These are phyloP conservation scores for Triplophysa siluroides DNA, from an alignment of 2,113 vertebrate genomes.

Conservation along the genomic window DNA sequence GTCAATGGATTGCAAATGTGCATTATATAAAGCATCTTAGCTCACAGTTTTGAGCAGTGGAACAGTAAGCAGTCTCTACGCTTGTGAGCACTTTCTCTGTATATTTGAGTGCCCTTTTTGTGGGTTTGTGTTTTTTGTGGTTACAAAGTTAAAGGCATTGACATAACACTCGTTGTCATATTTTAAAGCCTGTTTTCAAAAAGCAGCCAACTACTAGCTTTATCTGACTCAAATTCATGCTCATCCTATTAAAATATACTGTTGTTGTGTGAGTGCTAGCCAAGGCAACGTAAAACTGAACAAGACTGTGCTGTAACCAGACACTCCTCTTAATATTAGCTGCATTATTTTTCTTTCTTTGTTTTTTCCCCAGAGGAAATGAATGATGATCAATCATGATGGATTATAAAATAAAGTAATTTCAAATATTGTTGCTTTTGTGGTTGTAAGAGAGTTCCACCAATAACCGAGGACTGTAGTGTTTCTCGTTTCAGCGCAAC, in stretches of 20 bases:
- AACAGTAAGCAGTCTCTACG: slow-evolving; percentile 18
- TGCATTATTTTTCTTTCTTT: slow-evolving; percentile 43
- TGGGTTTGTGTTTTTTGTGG: slow-evolving; percentile 32
- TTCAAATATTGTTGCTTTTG: neutral
- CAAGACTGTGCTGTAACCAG: slow-evolving; percentile 19
- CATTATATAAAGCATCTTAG: slow-evolving; percentile 39
- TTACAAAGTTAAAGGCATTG: slow-evolving; percentile 1
- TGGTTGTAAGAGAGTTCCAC: neutral
- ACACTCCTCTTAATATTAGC: neutral
- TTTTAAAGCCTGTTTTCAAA: neutral
- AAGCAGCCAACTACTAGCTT: neutral
- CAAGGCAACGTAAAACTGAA: slow-evolving; percentile 4
- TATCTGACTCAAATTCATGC: neutral
- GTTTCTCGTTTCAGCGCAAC: too few relatives aligned
- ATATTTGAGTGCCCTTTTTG: slow-evolving; percentile 38
- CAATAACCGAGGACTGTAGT: too few relatives aligned
- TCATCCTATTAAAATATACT: neutral
- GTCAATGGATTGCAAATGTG: slow-evolving; percentile 39
- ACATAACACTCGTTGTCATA: neutral
- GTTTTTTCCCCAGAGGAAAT: slow-evolving; percentile 50
- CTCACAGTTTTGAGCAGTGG: slow-evolving; percentile 8
- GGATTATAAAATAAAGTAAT: slow-evolving; percentile 66
- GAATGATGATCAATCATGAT: slow-evolving; percentile 6
- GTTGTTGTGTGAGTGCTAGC: neutral
- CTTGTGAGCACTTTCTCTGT: slow-evolving; percentile 21